phyloP scores from a whole-genome alignment of 2,797 vertebrate genomes.

The Todus mexicanus region DNA sequence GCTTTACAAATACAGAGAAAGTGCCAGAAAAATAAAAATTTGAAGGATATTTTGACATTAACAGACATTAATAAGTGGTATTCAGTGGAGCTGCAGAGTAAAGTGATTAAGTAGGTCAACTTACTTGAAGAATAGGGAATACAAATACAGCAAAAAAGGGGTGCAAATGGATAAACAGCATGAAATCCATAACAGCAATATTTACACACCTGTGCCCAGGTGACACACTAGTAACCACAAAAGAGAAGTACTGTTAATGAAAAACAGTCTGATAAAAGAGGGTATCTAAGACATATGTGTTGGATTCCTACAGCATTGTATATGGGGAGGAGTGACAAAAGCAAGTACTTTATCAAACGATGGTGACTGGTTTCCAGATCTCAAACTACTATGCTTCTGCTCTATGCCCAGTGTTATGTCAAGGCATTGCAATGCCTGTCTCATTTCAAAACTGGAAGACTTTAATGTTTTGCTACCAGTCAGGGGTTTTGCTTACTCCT shows the following conservation, averaged over 20 bases:
- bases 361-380: background rate
- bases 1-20: background rate
- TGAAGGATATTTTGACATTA: background rate
- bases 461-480: background rate
- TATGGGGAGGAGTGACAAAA: background rate
- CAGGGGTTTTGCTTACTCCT: background rate
- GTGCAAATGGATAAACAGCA: background rate
- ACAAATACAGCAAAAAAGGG: background rate
- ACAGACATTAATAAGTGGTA: background rate
- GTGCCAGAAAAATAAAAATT: background rate
- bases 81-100: background rate
- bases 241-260: background rate
- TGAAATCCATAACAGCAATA: background rate
- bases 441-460: background rate
- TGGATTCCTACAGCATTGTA: background rate
- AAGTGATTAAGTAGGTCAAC: constrained; percentile 33
- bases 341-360: background rate
- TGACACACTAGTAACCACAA: background rate
- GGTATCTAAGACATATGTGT: fast-evolving
- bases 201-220: background rate
- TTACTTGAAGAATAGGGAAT: background rate
- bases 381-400: background rate
- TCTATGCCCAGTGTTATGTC: background rate
- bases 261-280: background rate
- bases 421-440: background rate